phyloP scores from a whole-genome alignment of 35 echinoderm and acorn worm species.

The Heliocidaris erythrogramma region DNA sequence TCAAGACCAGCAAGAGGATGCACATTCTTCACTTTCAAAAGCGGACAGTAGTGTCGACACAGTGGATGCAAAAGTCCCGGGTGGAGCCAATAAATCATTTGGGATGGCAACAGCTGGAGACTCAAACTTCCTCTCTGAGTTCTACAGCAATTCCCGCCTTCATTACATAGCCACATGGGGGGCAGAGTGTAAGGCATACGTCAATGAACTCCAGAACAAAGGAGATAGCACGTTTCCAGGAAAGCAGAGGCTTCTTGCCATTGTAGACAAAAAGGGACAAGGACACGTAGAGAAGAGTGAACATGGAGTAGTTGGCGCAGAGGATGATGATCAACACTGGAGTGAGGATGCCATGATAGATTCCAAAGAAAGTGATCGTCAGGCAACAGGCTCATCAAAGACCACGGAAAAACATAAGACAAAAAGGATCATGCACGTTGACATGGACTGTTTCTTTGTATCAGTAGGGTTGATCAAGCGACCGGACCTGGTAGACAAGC shows the following conservation, averaged over 20 bases:
- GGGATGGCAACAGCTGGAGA: constrained; percentile 71
- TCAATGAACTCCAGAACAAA: constrained; percentile 77
- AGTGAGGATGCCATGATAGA: neutral
- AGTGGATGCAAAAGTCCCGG: neutral
- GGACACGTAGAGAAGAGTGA: neutral
- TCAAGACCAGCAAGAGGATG: neutral
- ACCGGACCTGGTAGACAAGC: constrained; percentile 86
- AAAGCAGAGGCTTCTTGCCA: constrained; percentile 59
- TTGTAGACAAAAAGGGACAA: constrained; percentile 34
- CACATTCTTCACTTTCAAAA: neutral
- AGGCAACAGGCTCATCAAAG: neutral
- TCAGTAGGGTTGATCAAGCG: constrained; percentile 84
- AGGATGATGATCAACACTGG: neutral
- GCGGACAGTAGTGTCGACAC: neutral
- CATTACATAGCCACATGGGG: constrained; percentile 98
- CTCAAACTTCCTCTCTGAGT: constrained; percentile 82
- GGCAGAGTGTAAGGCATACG: constrained; percentile 92
- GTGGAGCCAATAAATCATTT: neutral
- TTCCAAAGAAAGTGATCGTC: neutral
- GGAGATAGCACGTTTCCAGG: constrained; percentile 80
- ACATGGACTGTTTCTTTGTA: constrained; percentile 99
- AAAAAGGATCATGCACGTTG: constrained; percentile 90
- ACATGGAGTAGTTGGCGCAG: neutral
- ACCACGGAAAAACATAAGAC: neutral
- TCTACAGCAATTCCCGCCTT: constrained; percentile 91